These are phyloP conservation scores for Bombus superbus DNA, from an alignment of 1,140 invertebrate species.

Conservation along the genomic window DNA sequence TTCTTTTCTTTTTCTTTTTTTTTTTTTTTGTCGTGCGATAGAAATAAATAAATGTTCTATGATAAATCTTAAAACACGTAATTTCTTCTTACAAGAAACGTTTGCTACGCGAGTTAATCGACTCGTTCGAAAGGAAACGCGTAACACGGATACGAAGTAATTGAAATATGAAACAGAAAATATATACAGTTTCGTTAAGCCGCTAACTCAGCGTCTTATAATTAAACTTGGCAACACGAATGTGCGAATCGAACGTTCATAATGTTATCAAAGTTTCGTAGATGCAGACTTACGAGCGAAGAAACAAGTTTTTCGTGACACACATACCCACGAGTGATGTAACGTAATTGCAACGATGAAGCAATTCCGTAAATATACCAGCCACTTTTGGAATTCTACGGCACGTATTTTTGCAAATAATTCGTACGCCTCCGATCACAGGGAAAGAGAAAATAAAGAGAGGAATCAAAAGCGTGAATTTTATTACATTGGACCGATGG, in stretches of 20 bases:
- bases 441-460: no score
- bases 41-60: no score
- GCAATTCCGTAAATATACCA: slow-evolving; percentile 49
- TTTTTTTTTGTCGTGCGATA: no score
- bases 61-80: not conserved
- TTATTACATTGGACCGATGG: no score
- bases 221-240: not conserved
- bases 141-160: not conserved
- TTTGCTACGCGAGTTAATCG: not conserved
- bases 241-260: not conserved
- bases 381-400: slow-evolving; percentile 40
- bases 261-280: slow-evolving; percentile 43
- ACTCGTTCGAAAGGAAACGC: not conserved
- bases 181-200: not conserved
- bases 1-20: no score
- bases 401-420: slow-evolving; percentile 16
- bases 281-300: slow-evolving; percentile 35
- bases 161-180: not conserved
- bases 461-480: no score
- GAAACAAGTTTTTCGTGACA: slow-evolving; percentile 56
- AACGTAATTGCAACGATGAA: slow-evolving; percentile 53
- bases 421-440: not conserved
- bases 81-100: not conserved
- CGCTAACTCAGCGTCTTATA: not conserved
- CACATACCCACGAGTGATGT: slow-evolving; percentile 46